Evolutionary conservation across 2,888 invertebrate genomes (phyloP).

Genomic region (Hartigia nigra): DNA sequence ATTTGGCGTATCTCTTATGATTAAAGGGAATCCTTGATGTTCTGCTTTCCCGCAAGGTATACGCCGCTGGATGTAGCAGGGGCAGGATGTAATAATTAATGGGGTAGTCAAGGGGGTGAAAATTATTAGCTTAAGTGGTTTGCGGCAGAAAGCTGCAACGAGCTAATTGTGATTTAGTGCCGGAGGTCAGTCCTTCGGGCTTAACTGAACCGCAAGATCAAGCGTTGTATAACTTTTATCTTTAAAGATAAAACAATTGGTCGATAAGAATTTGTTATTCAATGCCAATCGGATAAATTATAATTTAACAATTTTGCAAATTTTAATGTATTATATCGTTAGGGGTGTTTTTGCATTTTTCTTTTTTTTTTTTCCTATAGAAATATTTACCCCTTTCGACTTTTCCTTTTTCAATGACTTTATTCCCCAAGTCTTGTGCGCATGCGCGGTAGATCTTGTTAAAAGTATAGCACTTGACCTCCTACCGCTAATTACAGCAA

Average conservation of each 20-base stretch:
- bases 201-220: background rate
- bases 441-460: slow-evolving; percentile 38
- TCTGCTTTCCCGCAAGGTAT: background rate
- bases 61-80: background rate
- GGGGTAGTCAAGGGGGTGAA: background rate
- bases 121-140: slow-evolving; percentile 6
- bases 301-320: too few relatives aligned
- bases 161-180: background rate
- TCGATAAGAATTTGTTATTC: background rate
- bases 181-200: background rate
- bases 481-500: slow-evolving; percentile 39
- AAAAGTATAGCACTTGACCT: slow-evolving; percentile 38
- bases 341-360: too few relatives aligned
- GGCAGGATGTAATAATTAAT: background rate
- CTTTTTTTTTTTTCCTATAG: background rate
- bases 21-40: background rate
- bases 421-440: slow-evolving; percentile 12
- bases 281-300: background rate
- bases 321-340: background rate
- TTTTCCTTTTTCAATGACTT: background rate
- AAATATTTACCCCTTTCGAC: background rate
- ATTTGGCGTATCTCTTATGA: background rate
- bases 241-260: background rate
- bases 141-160: slow-evolving; percentile 4
- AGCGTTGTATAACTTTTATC: background rate